Evolutionary conservation across 2,797 vertebrate species (phyloP).

Genomic region (Zalophus californianus): DNA sequence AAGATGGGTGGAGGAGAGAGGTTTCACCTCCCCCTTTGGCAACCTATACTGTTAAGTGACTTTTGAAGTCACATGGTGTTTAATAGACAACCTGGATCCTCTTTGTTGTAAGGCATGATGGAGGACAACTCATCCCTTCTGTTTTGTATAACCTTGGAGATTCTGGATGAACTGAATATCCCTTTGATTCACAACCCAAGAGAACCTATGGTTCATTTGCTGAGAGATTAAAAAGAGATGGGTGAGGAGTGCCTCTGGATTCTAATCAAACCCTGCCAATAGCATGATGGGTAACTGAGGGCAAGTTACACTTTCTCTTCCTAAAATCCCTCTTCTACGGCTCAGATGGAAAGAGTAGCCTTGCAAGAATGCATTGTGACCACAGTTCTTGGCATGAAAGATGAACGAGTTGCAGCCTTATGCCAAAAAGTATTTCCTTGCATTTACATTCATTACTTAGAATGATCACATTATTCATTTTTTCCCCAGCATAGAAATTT

Average conservation of each 20-base stretch:
- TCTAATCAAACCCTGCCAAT: not conserved
- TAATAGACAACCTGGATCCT: not conserved
- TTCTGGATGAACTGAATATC: not conserved
- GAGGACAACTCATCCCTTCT: not conserved
- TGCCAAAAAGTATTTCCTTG: not conserved
- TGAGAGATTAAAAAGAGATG: not conserved
- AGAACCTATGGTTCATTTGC: not conserved
- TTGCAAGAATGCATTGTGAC: not conserved
- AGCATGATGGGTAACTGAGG: not conserved
- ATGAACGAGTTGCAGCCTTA: not conserved
- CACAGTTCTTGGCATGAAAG: not conserved
- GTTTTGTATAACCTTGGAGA: not conserved
- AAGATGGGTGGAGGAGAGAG: not conserved
- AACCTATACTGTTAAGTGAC: not conserved
- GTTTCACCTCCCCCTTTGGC: not conserved
- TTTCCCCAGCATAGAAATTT: constrained; percentile 20
- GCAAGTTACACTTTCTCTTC: not conserved
- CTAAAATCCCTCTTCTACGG: not conserved
- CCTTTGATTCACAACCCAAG: not conserved
- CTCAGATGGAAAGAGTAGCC: not conserved
- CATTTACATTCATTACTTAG: constrained; percentile 59
- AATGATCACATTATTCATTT: constrained; percentile 46
- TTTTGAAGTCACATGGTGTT: not conserved
- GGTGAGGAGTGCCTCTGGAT: not conserved
- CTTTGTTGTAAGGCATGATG: not conserved